These are phyloP conservation scores for Caenorhabditis tropicalis DNA, from an alignment of 1,140 invertebrate genomes.

Conservation along the genomic window DNA sequence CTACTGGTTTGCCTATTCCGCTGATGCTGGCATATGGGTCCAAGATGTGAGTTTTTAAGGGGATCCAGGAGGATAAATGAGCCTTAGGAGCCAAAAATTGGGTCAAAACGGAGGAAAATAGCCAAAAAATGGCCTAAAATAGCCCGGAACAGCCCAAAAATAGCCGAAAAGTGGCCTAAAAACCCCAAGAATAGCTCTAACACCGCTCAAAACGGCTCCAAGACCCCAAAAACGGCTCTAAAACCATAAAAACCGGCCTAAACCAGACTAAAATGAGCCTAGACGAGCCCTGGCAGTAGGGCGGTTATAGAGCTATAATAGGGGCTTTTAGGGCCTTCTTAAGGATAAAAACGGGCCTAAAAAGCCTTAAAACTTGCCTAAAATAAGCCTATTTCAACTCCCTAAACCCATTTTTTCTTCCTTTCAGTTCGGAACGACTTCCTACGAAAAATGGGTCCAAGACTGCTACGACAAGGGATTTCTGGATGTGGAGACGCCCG, in stretches of 20 bases:
- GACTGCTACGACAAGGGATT: neutral
- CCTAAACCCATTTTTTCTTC: neutral
- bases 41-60: conserved; percentile 35
- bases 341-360: too few species aligned
- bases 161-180: neutral
- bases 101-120: neutral
- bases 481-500: neutral
- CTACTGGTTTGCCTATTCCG: conserved; percentile 35
- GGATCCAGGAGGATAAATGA: neutral
- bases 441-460: conserved; percentile 29
- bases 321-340: too few species aligned
- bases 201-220: neutral
- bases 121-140: neutral
- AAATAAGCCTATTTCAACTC: neutral
- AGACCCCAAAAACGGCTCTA: too few species aligned
- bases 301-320: too few species aligned
- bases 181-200: neutral
- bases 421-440: conserved; percentile 34
- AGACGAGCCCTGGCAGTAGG: too few species aligned
- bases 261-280: too few species aligned
- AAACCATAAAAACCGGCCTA: too few species aligned
- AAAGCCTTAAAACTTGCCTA: neutral
- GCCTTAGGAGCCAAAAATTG: too few species aligned
- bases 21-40: conserved; percentile 42
- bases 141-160: neutral